Base-by-base conservation (phyloP, 1,140 invertebrate species). In the Diorhabda carinulata region DNA sequence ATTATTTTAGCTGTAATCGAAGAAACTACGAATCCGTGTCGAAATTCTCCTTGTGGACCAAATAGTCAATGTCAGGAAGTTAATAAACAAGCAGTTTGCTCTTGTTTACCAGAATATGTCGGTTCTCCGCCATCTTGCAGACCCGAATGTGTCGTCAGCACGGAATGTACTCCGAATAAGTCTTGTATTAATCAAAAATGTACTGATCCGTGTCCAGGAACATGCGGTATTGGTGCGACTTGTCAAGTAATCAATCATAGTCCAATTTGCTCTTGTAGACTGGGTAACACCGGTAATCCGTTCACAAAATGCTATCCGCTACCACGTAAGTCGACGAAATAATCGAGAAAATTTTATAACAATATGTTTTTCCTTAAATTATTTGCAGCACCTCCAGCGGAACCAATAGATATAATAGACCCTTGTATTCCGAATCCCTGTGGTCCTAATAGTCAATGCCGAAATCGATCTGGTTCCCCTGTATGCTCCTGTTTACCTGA, bases 61-160 rank as follows among this genome's bases (percentile, higher is more conserved):
- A 88, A 88, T 74, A 87, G 87, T 71, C 84, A 86, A 78, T 90
- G 89, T 78, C 82, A 82, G 72, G 79, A 82, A 41, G 71, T 81
- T 0, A 84, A 84, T 68, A 79, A 78, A 63, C 82, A 85, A 77
- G 85, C 86, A 10, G 72, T 82, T 61, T 91, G 89, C 73, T 83
- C 83, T 52, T 91, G 90, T 73, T 71, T 88, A 67, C 79, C 81
- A 10, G 87, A 87, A 63, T 91, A 90, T 79, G 82, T 86, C 57
- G 88, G 89, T 41, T 86, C 89, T 80, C 88, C 89, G 5, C 82
- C 83, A 64, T 86, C 84, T 42, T 95, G 93, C 80, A 83, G 91
- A 71, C 92, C 92, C 8, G 92, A 94, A 81, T 95, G 93, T 80
- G 88, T 91, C 0, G 86, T 92, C 69, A 94, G 92, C 78, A 88